Evolutionary conservation across 2,888 invertebrate species (phyloP), one percentile per base, ranked within the genome.

Genomic region (Idaea straminata): DNA sequence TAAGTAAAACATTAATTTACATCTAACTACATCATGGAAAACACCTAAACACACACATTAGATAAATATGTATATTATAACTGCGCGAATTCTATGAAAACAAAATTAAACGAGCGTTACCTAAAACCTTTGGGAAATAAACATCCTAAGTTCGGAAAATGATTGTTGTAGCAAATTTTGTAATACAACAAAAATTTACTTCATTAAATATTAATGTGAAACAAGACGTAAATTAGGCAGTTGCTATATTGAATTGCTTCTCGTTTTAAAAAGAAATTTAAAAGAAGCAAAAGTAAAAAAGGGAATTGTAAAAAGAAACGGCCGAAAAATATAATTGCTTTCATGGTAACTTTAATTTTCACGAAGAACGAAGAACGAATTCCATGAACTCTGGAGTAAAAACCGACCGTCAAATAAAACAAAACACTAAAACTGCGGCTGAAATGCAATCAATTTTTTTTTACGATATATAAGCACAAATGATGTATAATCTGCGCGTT

Each of bases 1-100:
- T 96, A 88, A 95, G 95, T 94, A 62, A 66, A 47, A 47, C 47
- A 47, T 13, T 47, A 47, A 47, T 4, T 47, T 7, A 47, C 47
- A 47, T 47, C 13, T 10, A 47, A 13, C 10, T 13, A 4, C 5
- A 47, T 47, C 47, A 47, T 73, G 73, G 68, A 69, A 73, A 74
- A 71, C 70, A 75, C 72, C 25, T 73, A 71, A 57, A 66, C 25
- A 34, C 47, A 66, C 35, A 61, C 58, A 61, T 78, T 47, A 47
- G 47, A 13, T 47, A 47, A 47, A 47, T 38, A 38, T 13, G 38
- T 38, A 38, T 13, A 7, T 47, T 3, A 47, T 47, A 47, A 7
- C 47, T 47, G 47, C 47, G 5, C 47, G 13, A 7, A 47, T 47
- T 47, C 47, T 47, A 47, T 47, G 10, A 47, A 47, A 47, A 47